Evolutionary conservation across 2,113 vertebrate genomes (phyloP).

Genomic region (Serinus canaria): DNA sequence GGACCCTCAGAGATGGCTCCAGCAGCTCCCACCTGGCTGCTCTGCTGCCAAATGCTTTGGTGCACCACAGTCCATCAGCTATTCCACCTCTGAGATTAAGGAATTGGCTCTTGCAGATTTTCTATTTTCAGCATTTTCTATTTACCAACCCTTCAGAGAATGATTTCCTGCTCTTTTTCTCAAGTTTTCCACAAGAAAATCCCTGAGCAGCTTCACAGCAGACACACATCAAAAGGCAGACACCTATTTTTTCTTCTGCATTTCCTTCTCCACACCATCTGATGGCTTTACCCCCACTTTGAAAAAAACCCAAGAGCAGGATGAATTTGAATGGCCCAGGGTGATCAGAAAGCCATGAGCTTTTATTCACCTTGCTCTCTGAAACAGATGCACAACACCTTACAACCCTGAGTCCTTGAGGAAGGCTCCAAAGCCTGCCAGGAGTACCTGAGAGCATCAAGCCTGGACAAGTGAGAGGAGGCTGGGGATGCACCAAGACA

Average conservation of each 20-base stretch:
- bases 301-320: background rate
- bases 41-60: background rate
- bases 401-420: background rate
- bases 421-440: background rate
- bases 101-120: background rate
- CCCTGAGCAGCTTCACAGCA: background rate
- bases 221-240: fast-evolving
- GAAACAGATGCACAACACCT: background rate
- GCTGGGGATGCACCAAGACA: background rate
- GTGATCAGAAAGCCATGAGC: background rate
- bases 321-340: background rate
- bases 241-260: background rate
- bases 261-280: background rate
- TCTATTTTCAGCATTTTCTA: background rate
- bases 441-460: background rate
- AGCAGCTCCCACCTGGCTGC: background rate
- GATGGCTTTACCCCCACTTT: background rate
- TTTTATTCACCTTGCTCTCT: background rate
- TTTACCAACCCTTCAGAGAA: background rate
- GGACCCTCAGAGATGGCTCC: background rate
- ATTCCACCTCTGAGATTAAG: background rate
- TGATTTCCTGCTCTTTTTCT: background rate
- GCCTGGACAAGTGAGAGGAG: background rate
- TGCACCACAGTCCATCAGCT: background rate
- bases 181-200: background rate